A percentile compares a stretch with the other conserved stretches of the same genome.
These are phyloP conservation scores for Scylla paramamosain DNA, from an alignment of 1,140 invertebrate species.

Conservation along the genomic window DNA sequence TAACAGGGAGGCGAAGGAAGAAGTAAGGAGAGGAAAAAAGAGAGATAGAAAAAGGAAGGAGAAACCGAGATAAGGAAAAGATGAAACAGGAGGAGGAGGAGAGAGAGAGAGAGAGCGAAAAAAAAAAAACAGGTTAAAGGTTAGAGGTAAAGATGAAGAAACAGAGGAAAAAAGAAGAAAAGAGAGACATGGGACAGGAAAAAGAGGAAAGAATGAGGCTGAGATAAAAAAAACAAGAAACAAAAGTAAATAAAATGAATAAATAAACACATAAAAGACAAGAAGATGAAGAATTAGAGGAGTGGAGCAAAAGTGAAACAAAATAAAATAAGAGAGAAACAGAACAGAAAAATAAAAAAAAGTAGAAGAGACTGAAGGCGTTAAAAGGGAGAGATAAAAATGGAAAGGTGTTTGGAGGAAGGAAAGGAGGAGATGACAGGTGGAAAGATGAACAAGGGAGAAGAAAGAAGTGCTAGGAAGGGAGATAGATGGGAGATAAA, in stretches of 20 bases:
- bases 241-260: no score
- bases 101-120: no score
- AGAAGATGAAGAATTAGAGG: no score
- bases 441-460: neutral
- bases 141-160: no score
- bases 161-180: neutral
- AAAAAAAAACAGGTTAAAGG: no score
- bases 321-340: neutral
- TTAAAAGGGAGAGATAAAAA: neutral
- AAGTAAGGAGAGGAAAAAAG: no score
- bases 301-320: neutral
- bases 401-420: neutral
- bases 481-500: no score
- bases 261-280: no score
- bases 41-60: neutral
- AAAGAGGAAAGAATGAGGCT: neutral
- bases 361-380: neutral
- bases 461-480: neutral
- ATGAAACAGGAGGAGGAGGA: no score
- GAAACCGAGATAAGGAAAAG: neutral
- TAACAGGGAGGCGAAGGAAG: no score
- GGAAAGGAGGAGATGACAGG: neutral
- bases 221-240: no score
- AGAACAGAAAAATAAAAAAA: neutral
- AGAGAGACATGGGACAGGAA: neutral